Evolutionary conservation across 2,888 invertebrate genomes (phyloP), one percentile per base, ranked within the genome.

Genomic region (Caprella mutica): DNA sequence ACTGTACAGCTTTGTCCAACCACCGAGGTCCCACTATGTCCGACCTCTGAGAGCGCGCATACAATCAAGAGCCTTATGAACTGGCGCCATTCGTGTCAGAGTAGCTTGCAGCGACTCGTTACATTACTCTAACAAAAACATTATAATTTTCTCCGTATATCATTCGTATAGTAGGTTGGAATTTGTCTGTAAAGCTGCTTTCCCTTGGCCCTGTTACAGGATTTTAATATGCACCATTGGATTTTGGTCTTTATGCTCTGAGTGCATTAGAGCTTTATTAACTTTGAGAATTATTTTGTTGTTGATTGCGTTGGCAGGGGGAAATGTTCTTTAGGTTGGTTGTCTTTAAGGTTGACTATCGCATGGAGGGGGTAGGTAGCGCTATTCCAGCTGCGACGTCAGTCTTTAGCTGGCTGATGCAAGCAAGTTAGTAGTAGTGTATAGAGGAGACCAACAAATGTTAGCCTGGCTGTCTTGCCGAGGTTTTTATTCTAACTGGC

Each of bases 401-500:
- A 57, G 60, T n/a, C n/a, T n/a, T n/a, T n/a, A n/a, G n/a, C n/a
- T n/a, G n/a, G n/a, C n/a, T n/a, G n/a, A 56, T 56, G 60, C 60
- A 61, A 61, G 60, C 29, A 48, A n/a, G n/a, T n/a, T n/a, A n/a
- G n/a, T n/a, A n/a, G n/a, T n/a, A 38, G 59, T 52, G 58, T 59
- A 54, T 59, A 59, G 56, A 63, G 59, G 57, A 56, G 52, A 57
- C 63, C 63, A 59, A 63, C 63, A 63, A 57, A 63, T 59, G 56
- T 55, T 57, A 56, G 54, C 56, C 59, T 55, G 56, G 56, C 56
- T 56, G 56, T 54, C 63, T 63, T 63, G 59, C 59, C 63, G 63
- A 59, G 59, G 59, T 63, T 63, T 63, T 63, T 63, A 63, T 63
- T 63, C 59, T 59, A 59, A 63, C 63, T 63, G 59, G 59, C 63